Evolutionary conservation across 2,888 invertebrate species (phyloP).

Genomic region (Teinopalpus imperialis): DNA sequence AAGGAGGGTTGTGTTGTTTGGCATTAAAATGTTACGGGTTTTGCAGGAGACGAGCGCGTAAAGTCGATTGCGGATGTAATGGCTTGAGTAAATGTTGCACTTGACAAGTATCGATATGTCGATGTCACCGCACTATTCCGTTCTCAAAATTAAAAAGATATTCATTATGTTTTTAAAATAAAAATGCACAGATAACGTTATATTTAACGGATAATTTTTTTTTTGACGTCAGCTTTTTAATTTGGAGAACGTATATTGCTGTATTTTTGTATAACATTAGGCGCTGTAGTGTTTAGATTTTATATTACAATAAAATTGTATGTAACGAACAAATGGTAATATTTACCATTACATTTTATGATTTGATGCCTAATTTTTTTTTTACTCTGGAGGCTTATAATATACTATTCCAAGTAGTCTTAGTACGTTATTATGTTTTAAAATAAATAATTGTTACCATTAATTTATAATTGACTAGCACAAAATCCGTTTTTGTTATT

Average conservation of each 20-base stretch:
- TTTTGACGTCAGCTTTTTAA: slow-evolving; percentile 8
- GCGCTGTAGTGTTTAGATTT: slow-evolving; percentile 14
- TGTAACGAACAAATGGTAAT: slow-evolving; percentile 39
- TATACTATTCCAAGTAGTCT: no score
- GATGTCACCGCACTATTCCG: slow-evolving; percentile 18
- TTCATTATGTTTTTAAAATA: background rate
- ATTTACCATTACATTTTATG: slow-evolving; percentile 36
- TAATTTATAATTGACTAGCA: no score
- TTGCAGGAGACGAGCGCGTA: slow-evolving; percentile 59
- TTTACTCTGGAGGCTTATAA: background rate
- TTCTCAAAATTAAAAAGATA: slow-evolving; percentile 16
- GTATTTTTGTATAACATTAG: slow-evolving; percentile 24
- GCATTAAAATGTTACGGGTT: slow-evolving; percentile 71
- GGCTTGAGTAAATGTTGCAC: slow-evolving; percentile 59
- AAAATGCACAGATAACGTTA: background rate
- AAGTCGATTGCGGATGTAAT: slow-evolving; percentile 57
- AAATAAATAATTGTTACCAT: no score
- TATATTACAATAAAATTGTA: slow-evolving; percentile 28
- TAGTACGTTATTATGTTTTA: no score
- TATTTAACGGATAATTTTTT: background rate
- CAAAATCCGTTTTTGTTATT: background rate
- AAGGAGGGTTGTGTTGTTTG: slow-evolving; percentile 61
- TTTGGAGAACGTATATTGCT: slow-evolving; percentile 2
- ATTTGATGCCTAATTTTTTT: slow-evolving; percentile 31
- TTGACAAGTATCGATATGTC: slow-evolving; percentile 32